A percentile compares a stretch with the other conserved stretches of the same genome.
Conservation (phyloP, 2,113 vertebrate genomes). For the Acanthochromis polyacanthus region DNA sequence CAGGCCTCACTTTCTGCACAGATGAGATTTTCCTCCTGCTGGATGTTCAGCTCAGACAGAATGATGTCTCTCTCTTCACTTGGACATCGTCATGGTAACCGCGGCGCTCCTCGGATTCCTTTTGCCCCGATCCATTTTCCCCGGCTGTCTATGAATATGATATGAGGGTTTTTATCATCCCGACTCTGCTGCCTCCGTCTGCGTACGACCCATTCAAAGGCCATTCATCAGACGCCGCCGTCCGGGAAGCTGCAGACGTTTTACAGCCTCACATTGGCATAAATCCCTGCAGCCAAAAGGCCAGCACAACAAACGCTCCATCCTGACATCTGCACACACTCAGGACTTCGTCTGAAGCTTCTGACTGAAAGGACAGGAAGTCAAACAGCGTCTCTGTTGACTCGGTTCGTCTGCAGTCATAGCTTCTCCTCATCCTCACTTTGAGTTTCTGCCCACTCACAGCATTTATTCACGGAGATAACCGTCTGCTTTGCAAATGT, state of each 20-base stretch:
- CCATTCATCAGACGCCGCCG: slow-evolving; percentile 65
- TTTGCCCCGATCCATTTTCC: slow-evolving; percentile 76
- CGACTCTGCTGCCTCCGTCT: slow-evolving; percentile 64
- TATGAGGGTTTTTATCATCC: slow-evolving; percentile 81
- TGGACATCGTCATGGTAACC: slow-evolving; percentile 82
- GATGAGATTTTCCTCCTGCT: slow-evolving; percentile 58
- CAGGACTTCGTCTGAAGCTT: slow-evolving; percentile 21
- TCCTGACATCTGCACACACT: slow-evolving; percentile 29
- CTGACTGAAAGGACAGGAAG: slow-evolving; percentile 50
- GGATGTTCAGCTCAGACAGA: slow-evolving; percentile 66
- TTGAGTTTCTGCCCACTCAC: slow-evolving; percentile 26
- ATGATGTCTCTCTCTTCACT: slow-evolving; percentile 70
- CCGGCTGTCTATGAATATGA: slow-evolving; percentile 81
- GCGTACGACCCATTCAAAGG: slow-evolving; percentile 71
- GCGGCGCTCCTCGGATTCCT: slow-evolving; percentile 70
- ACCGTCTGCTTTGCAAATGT: slow-evolving; percentile 38
- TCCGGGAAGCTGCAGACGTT: no score
- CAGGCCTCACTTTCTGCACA: slow-evolving; percentile 19
- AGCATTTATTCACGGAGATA: slow-evolving; percentile 39
- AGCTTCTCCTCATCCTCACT: slow-evolving; percentile 37
- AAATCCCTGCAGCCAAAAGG: slow-evolving; percentile 68
- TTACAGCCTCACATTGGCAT: slow-evolving; percentile 25
- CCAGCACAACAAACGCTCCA: slow-evolving; percentile 69
- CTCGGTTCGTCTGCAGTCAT: slow-evolving; percentile 62
- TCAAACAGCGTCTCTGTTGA: slow-evolving; percentile 69